Base-by-base conservation (phyloP, 2,113 vertebrate genomes). In the Delphinapterus leucas region DNA sequence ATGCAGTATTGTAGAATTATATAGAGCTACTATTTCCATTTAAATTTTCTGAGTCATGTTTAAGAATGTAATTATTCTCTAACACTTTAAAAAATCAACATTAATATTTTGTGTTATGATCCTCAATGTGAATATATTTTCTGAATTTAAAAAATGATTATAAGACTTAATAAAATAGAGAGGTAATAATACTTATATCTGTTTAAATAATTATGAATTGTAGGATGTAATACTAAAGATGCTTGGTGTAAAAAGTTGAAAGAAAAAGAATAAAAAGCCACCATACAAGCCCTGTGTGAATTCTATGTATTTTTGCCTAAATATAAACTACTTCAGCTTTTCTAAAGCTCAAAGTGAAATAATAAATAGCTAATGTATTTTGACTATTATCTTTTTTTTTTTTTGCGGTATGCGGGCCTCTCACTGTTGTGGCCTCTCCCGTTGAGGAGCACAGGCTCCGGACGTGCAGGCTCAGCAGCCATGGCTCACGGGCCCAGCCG, bases 271-370 rank as follows among this genome's bases (percentile, higher is more conserved):
- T 60, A 58, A 33, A 84, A 60, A 41, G 49, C 18, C 23, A n/a
- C n/a, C n/a, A 84, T 55, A 44, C 25, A 74, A 60, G n/a, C 11
- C 26, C 1, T 68, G 6, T 60, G 38, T 87, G 74, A 41, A 18
- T 60, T 60, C 26, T 36, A 60, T 61, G 28, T 67, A 81, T 58
- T 67, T 76, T 77, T 73, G 36, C 71, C 23, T 86, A 67, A 80
- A 36, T 93, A 80, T 47, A 79, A 90, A 60, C n/a, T 63, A 65
- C 1, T 81, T 80, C 14, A 47, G 26, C 8, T 94, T 94, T 91
- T 82, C 58, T 92, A 92, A 91, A 88, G 58, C 23, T 82, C n/a
- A 31, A 92, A 44, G 41, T 94, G 31, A 83, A 88, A 76, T 83
- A 63, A 82, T 73, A 81, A 80, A 67, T 81, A 76, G 58, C 12